phyloP scores from a whole-genome alignment of 2,797 vertebrate genomes.

The Carduelis carduelis region DNA sequence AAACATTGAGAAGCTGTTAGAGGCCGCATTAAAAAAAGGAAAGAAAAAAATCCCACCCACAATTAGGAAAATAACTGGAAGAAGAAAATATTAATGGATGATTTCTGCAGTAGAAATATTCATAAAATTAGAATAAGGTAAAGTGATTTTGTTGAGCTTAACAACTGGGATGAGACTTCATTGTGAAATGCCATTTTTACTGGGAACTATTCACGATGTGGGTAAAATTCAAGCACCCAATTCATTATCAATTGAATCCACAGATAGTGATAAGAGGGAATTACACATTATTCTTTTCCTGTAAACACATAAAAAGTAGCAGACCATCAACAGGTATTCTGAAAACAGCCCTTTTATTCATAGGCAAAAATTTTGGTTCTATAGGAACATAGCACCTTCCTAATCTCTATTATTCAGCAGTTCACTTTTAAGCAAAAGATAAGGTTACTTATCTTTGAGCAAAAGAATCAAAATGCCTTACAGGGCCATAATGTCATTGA shows the following conservation, averaged over 20 bases:
- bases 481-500: not conserved
- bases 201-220: not conserved
- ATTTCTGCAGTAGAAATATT: not conserved
- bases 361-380: not conserved
- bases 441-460: not conserved
- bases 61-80: not conserved
- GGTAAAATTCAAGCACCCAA: not conserved
- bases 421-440: not conserved
- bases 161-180: not conserved
- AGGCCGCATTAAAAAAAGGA: not conserved
- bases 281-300: not conserved
- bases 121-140: not conserved
- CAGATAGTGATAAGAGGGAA: not conserved
- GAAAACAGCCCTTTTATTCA: not conserved
- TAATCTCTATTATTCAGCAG: not conserved
- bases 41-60: not conserved
- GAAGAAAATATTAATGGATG: not conserved
- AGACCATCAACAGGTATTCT: not conserved
- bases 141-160: not conserved
- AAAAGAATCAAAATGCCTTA: not conserved
- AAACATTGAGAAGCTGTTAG: conserved; percentile 74
- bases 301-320: not conserved
- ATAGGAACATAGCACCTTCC: not conserved
- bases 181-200: not conserved
- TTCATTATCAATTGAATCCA: not conserved